Percentiles rank a stretch among this genome's conserved stretches.
Conservation (phyloP, 64 coral and sea anemone species). For the Actinia tenebrosa region DNA sequence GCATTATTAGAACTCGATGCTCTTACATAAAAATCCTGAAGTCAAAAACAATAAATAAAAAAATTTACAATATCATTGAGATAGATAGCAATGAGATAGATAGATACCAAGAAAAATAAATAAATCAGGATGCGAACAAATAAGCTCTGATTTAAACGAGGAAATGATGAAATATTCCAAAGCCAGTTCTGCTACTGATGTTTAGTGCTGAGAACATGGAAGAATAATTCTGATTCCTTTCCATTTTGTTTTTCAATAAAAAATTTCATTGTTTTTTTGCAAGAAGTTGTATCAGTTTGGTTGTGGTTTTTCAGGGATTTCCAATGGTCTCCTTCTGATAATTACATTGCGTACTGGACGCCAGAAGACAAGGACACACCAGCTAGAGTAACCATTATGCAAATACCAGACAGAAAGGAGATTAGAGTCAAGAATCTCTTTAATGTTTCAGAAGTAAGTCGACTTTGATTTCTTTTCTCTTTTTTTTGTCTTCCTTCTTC, state of each 20-base stretch:
- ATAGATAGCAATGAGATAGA: no score
- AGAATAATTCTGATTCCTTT: slow-evolving; percentile 16
- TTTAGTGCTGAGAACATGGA: slow-evolving; percentile 72
- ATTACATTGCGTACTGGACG: slow-evolving; percentile 89
- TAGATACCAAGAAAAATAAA: no score
- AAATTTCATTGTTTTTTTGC: background rate
- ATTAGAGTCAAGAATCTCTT: slow-evolving; percentile 96
- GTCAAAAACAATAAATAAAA: no score
- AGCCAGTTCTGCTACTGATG: slow-evolving; percentile 92
- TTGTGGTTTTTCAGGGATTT: slow-evolving; percentile 65
- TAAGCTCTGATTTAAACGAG: no score
- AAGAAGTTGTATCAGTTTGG: background rate
- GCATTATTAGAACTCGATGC: no score
- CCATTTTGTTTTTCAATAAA: background rate
- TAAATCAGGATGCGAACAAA: no score
- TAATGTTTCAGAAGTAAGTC: slow-evolving; percentile 83
- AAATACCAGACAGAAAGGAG: slow-evolving; percentile 88
- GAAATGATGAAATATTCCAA: slow-evolving; percentile 53
- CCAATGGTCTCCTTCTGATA: slow-evolving; percentile 86
- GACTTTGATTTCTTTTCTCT: background rate
- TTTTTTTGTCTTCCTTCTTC: background rate
- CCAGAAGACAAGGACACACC: slow-evolving; percentile 92
- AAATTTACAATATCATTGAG: no score
- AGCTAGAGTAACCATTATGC: slow-evolving; percentile 86
- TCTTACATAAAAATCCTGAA: no score